Conservation (phyloP, 2,888 invertebrate species). For the Sphaerophoria rueppellii region DNA sequence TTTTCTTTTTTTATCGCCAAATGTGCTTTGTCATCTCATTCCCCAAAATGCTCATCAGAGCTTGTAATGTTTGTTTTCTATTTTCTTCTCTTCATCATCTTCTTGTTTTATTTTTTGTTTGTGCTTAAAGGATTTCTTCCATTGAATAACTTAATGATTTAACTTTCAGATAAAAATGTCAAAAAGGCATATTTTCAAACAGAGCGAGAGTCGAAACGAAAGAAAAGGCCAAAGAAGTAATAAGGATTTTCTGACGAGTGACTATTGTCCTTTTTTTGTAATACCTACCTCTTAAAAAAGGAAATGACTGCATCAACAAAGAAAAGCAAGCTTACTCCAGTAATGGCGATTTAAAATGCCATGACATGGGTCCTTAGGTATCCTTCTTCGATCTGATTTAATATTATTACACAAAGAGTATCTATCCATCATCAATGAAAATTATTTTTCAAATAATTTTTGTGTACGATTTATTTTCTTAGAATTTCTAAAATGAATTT, state of each 20-base stretch:
- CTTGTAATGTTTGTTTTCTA: constrained; percentile 11
- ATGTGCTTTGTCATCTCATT: constrained; percentile 54
- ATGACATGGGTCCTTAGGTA: constrained; percentile 18
- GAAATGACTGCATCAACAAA: constrained; percentile 14
- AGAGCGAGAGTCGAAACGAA: not conserved
- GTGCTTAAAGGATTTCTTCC: constrained; percentile 9
- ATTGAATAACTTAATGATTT: constrained; percentile 45
- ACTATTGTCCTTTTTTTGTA: not conserved
- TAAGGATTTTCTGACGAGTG: not conserved
- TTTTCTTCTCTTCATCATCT: not conserved
- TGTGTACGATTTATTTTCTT: not conserved
- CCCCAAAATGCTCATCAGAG: constrained; percentile 33
- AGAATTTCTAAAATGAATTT: constrained; percentile 1
- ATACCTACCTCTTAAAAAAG: not conserved
- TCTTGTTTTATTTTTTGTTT: not conserved
- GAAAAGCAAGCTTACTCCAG: not conserved
- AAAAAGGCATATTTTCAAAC: constrained; percentile 30
- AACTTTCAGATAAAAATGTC: constrained; percentile 40
- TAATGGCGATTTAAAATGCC: constrained; percentile 6
- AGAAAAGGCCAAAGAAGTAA: too few species aligned
- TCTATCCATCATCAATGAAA: not conserved
- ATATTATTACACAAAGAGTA: not conserved
- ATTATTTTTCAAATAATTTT: constrained; percentile 11
- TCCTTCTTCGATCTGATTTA: not conserved
- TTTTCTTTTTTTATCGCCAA: constrained; percentile 30